These are phyloP conservation scores for Coenonympha arcania DNA, from an alignment of 2,888 invertebrate genomes.

Conservation along the genomic window DNA sequence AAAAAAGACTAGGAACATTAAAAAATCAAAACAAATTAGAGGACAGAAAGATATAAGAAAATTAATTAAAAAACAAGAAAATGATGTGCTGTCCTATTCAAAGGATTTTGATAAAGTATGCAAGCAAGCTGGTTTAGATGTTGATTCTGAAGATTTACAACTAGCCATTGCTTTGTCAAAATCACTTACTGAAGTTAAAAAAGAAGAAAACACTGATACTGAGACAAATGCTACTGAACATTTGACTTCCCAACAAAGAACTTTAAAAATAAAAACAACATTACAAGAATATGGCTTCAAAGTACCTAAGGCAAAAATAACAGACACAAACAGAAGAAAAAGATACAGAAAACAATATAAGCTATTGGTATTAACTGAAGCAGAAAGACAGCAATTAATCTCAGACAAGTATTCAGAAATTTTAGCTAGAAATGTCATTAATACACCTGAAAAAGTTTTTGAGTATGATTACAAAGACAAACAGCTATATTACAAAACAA, in stretches of 20 bases:
- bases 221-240: slow-evolving; percentile 26
- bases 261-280: slow-evolving; percentile 62
- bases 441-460: not conserved
- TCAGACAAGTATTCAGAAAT: slow-evolving; percentile 52
- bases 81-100: slow-evolving; percentile 54
- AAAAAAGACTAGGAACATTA: slow-evolving; percentile 38
- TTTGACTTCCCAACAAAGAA: slow-evolving; percentile 43
- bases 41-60: slow-evolving; percentile 61
- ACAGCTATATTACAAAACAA: slow-evolving; percentile 42
- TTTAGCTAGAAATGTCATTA: slow-evolving; percentile 34
- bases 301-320: slow-evolving; percentile 48
- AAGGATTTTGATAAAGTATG: slow-evolving; percentile 62
- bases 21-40: slow-evolving; percentile 38
- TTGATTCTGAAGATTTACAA: slow-evolving; percentile 78
- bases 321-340: slow-evolving; percentile 33
- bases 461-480: slow-evolving; percentile 16
- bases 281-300: slow-evolving; percentile 78
- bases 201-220: slow-evolving; percentile 21
- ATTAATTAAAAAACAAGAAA: slow-evolving; percentile 50
- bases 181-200: slow-evolving; percentile 53
- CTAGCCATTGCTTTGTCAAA: slow-evolving; percentile 79
- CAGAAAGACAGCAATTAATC: slow-evolving; percentile 50
- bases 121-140: slow-evolving; percentile 61
- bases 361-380: slow-evolving; percentile 41
- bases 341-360: slow-evolving; percentile 45